Base-by-base conservation (phyloP, 2,797 vertebrate genomes). In the Cuniculus paca region DNA sequence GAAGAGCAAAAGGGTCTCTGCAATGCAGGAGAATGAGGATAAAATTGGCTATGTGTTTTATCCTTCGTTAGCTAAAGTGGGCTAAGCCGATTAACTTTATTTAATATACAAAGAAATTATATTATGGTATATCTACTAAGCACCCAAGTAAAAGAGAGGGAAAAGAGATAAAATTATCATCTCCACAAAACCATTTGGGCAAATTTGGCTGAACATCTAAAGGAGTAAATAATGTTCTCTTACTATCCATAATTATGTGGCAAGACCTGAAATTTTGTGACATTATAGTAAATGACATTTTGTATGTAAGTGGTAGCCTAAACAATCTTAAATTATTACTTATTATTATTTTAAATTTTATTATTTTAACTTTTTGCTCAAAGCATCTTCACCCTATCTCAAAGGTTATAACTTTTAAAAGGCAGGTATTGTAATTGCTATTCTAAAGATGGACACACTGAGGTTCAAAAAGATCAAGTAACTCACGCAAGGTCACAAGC, bases 171-270 rank as follows among this genome's bases (percentile, higher is more conserved):
- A 85, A 93, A 77, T 82, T 63, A 82, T 60, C 89, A 90, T 79
- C 20, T 34, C 12, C 28, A 26, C 1, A 14, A 75, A 95, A 79
- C 3, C 39, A 75, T 6, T 16, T 36, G 65, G 83, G 28, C 36
- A 68, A 54, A 80, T 68, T 39, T 83, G 12, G 28, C 45, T 93
- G n/a, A 94, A 48, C 9, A 54, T 26, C 34, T 92, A 70, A 54
- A 78, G 12, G 8, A 97, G 28, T 16, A 96, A 87, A 88, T 87
- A 39, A 70, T 93, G 39, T 91, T 90, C 24, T 72, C 34, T 94
- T 72, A 78, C 3, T 70, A 39, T 70, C 20, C 2, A 1, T 39
- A 72, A 45, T 74, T 84, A 79, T 11, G 52, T 8, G n/a, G 14
- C 48, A 82, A 96, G 56, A 96, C 72, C 75, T n/a, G 36, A n/a